phyloP scores from a whole-genome alignment of 2,888 invertebrate species.

The Heliconius ethilla region DNA sequence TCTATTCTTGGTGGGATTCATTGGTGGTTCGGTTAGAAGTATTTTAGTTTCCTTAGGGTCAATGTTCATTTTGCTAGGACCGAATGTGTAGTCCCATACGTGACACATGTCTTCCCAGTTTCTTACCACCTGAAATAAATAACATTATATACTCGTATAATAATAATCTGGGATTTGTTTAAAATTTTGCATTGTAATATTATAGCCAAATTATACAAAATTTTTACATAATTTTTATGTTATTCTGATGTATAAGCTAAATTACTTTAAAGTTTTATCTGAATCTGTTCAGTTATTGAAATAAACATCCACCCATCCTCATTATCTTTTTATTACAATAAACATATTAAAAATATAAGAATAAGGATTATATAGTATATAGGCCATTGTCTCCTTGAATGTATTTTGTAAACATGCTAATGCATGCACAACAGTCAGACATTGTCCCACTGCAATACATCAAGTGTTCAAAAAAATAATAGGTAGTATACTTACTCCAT shows the following conservation, averaged over 20 bases:
- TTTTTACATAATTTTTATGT: no score
- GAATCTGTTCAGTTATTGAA: background rate
- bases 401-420: no score
- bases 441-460: background rate
- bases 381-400: no score
- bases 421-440: background rate
- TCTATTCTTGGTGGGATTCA: conserved; percentile 98
- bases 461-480: background rate
- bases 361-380: no score
- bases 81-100: conserved; percentile 99
- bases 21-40: conserved; percentile 98
- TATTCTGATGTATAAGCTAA: no score
- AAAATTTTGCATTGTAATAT: background rate
- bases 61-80: conserved; percentile 97
- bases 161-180: background rate
- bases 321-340: no score
- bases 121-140: conserved; percentile 69
- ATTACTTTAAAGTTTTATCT: background rate
- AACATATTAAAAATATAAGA: no score
- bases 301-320: no score
- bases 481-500: conserved; percentile 86
- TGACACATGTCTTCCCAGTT: conserved; percentile 99
- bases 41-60: conserved; percentile 94
- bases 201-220: no score
- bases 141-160: background rate